Evolutionary conservation across 2,113 vertebrate genomes (phyloP), one percentile per base, ranked within the genome.

Genomic region (Hippocampus comes): DNA sequence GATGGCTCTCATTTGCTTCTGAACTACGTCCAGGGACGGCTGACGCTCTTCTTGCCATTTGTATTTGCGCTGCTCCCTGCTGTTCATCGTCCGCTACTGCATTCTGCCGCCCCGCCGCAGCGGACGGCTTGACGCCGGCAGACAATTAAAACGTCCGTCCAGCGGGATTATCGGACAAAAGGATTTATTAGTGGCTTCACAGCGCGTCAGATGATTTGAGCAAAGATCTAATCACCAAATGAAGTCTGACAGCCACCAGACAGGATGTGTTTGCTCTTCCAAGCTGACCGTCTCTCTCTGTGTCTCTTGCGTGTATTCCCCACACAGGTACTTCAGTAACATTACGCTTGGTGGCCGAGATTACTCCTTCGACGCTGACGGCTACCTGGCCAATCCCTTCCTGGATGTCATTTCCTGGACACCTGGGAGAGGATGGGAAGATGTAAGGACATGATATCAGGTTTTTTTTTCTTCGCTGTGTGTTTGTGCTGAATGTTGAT

Each of bases 371-470:
- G 95, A 94, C 20, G 91, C 90, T 43, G 95, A 98, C 0, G 97
- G 97, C 1, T 98, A 95, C 90, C 93, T 98, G 79, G 89, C 96
- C 78, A 98, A 97, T 79, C 97, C 97, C 15, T 95, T 95, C 48
- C 88, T 98, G 60, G 96, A 96, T 5, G 95, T 98, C 63, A 96
- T 97, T 84, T 95, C 95, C 46, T 96, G 96, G 86, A 95, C 91
- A 75, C 93, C 95, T 78, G 94, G 96, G 74, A 92, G 94, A 55
- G 94, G 86, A 56, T 97, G 96, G 96, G 96, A 97, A 92, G 95
- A 97, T 94, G 96, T 98, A 92, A 96, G 95, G 76, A 80, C 57
- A 73, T 72, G 21, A 59, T 8, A 71, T 72, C 14, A 68, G 34
- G 72, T 80, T 21, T 68, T 78, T 49, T n/a, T 51, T 23, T 56